Percentiles rank a stretch among this genome's conserved stretches.
These are phyloP conservation scores for Dendronephthya gigantea DNA, from an alignment of 64 coral and sea anemone species.

Conservation along the genomic window DNA sequence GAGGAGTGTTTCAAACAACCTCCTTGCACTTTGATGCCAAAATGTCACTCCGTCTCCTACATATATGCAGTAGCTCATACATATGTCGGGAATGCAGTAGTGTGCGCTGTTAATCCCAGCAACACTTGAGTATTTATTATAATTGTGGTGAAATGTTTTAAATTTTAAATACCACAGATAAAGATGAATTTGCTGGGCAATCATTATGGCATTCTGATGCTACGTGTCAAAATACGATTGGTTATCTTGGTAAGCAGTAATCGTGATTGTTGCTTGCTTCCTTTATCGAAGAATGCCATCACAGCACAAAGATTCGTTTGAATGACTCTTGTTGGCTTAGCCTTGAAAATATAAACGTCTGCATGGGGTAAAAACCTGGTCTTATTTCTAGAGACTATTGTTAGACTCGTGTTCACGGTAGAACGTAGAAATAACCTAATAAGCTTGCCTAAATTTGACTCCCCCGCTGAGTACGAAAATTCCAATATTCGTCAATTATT, in stretches of 20 bases:
- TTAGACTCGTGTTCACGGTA: too few species aligned
- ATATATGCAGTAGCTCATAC: not conserved
- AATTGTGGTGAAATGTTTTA: too few species aligned
- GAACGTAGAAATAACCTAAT: too few species aligned
- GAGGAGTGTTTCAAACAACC: not conserved
- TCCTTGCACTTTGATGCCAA: not conserved
- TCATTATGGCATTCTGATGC: not conserved
- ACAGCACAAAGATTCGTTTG: not conserved
- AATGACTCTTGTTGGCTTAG: too few species aligned
- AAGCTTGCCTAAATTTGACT: too few species aligned
- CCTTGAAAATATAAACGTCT: too few species aligned
- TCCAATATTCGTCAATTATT: too few species aligned
- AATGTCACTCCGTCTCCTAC: not conserved
- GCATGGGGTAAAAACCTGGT: too few species aligned
- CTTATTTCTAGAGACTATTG: too few species aligned
- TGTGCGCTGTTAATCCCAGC: not conserved
- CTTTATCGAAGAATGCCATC: not conserved
- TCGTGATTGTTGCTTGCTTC: not conserved
- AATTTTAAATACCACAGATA: not conserved
- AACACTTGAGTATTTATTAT: too few species aligned
- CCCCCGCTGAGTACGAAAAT: too few species aligned
- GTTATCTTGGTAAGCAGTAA: not conserved
- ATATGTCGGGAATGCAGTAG: not conserved
- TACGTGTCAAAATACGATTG: not conserved
- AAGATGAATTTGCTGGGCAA: not conserved